Evolutionary conservation across 2,113 vertebrate species (phyloP).

Genomic region (Albula goreensis): DNA sequence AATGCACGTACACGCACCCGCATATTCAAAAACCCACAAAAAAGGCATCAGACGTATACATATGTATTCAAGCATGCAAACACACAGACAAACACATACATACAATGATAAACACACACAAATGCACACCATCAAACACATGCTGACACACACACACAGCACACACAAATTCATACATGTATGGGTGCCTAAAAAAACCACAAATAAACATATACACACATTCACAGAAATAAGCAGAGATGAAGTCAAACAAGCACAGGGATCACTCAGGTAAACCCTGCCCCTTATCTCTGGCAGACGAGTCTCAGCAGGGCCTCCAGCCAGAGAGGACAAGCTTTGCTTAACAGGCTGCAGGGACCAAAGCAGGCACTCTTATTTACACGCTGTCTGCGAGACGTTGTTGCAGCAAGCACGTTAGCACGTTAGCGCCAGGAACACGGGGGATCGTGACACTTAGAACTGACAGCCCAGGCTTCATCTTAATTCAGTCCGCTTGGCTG

Average conservation of each 20-base stretch:
- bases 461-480: slow-evolving; percentile 67
- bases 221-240: slow-evolving; percentile 58
- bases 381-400: slow-evolving; percentile 71
- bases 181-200: too few relatives aligned
- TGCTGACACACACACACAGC: not conserved
- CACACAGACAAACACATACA: slow-evolving; percentile 1
- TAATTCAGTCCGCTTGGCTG: slow-evolving; percentile 68
- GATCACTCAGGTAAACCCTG: slow-evolving; percentile 79
- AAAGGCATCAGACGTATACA: not conserved
- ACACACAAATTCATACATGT: not conserved
- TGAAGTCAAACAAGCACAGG: slow-evolving; percentile 66
- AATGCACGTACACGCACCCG: not conserved
- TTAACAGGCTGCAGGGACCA: slow-evolving; percentile 48
- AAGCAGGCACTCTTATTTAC: slow-evolving; percentile 72
- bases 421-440: slow-evolving; percentile 58
- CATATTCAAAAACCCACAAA: not conserved
- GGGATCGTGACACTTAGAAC: slow-evolving; percentile 63
- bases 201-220: not conserved
- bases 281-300: slow-evolving; percentile 64
- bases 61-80: slow-evolving; percentile 7
- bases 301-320: slow-evolving; percentile 63
- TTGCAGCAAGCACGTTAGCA: slow-evolving; percentile 56
- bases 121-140: not conserved
- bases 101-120: not conserved
- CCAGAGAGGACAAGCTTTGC: not conserved